Percentiles rank a stretch among this genome's conserved stretches.
Conservation (phyloP, 2,888 invertebrate species). For the Zaprionus obscuricornis region DNA sequence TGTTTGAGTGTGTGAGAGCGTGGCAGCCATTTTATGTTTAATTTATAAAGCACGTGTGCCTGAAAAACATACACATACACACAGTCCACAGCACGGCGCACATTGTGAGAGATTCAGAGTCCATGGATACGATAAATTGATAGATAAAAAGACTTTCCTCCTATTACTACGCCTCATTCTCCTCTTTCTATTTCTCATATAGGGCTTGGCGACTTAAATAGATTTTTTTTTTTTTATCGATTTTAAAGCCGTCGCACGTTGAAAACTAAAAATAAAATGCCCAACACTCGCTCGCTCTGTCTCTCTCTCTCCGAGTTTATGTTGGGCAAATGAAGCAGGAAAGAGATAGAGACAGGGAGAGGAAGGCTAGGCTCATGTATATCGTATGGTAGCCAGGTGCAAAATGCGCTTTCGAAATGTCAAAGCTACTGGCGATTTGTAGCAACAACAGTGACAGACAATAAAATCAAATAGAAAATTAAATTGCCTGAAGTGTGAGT, state of each 20-base stretch:
- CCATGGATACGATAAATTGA: slow-evolving; percentile 35
- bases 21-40: slow-evolving; percentile 65
- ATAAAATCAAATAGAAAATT: slow-evolving; percentile 68
- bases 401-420: slow-evolving; percentile 71
- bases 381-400: slow-evolving; percentile 66
- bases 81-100: not conserved
- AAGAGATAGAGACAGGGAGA: slow-evolving; percentile 14
- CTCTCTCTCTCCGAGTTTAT: too few relatives aligned
- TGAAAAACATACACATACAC: slow-evolving; percentile 23
- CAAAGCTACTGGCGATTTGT: slow-evolving; percentile 65
- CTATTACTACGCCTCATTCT: too few relatives aligned
- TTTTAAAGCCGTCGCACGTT: slow-evolving; percentile 67
- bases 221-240: slow-evolving; percentile 66
- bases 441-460: slow-evolving; percentile 35
- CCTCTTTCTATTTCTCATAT: not conserved
- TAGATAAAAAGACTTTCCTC: slow-evolving; percentile 32
- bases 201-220: slow-evolving; percentile 59
- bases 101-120: slow-evolving; percentile 10
- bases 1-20: slow-evolving; percentile 25
- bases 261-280: slow-evolving; percentile 72
- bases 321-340: too few relatives aligned
- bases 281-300: too few relatives aligned
- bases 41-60: slow-evolving; percentile 67
- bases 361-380: slow-evolving; percentile 34
- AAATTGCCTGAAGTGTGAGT: slow-evolving; percentile 60